These are phyloP conservation scores for Atherinosoma microstoma DNA, from an alignment of 2,797 vertebrate species.

Conservation along the genomic window DNA sequence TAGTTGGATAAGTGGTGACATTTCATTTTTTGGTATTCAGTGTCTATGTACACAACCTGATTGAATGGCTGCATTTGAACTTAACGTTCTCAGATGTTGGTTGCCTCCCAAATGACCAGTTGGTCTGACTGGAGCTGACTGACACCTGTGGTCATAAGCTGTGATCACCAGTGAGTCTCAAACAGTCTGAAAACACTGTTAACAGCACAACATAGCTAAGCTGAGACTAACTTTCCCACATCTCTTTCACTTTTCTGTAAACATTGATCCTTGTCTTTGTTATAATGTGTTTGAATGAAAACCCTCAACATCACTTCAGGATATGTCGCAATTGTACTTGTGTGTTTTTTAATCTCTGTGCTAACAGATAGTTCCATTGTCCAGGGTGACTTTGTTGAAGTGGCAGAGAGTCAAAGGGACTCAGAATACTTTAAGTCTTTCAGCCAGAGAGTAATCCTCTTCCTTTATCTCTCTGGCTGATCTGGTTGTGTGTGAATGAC, in stretches of 20 bases:
- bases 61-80: neutral
- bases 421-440: slow-evolving; percentile 65
- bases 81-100: slow-evolving; percentile 14
- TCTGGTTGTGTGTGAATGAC: slow-evolving; percentile 73
- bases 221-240: neutral
- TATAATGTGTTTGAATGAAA: slow-evolving; percentile 5
- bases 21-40: neutral
- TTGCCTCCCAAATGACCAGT: neutral
- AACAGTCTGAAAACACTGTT: slow-evolving; percentile 5
- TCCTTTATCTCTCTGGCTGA: slow-evolving; percentile 76
- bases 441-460: slow-evolving; percentile 70
- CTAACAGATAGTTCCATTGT: slow-evolving; percentile 58
- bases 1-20: neutral
- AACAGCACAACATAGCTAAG: neutral
- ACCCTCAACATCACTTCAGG: slow-evolving; percentile 14
- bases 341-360: slow-evolving; percentile 22
- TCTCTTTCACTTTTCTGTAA: slow-evolving; percentile 1
- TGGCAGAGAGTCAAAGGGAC: slow-evolving; percentile 67
- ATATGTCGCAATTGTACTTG: slow-evolving; percentile 17
- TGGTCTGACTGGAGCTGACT: slow-evolving; percentile 5
- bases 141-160: slow-evolving; percentile 7
- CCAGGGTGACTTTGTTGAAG: slow-evolving; percentile 73
- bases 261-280: neutral
- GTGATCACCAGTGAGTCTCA: slow-evolving; percentile 40
- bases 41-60: neutral